A percentile compares a stretch with the other conserved stretches of the same genome.
These are phyloP conservation scores for Rhinolophus sinicus DNA, from an alignment of 2,113 vertebrate genomes.

Conservation along the genomic window DNA sequence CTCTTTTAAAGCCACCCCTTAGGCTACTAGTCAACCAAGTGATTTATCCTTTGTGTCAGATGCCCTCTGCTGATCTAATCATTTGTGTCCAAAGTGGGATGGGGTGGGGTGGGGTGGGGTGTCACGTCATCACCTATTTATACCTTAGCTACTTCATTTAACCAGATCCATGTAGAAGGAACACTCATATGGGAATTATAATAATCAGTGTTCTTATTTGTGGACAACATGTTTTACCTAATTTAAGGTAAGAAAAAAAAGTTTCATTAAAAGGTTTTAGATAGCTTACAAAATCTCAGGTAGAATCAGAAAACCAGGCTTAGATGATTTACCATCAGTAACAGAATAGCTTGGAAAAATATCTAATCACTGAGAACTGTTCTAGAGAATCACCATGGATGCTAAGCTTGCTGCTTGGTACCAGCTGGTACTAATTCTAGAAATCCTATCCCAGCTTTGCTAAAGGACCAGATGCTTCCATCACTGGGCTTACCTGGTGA, in stretches of 20 bases:
- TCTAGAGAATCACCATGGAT: neutral
- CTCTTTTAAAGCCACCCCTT: neutral
- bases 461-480: neutral
- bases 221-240: neutral
- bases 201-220: neutral
- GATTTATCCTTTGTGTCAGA: neutral
- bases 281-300: constrained; percentile 7
- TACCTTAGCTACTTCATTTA: neutral
- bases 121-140: neutral
- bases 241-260: neutral
- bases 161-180: neutral
- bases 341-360: neutral
- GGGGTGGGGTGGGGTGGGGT: no score
- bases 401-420: neutral
- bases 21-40: neutral
- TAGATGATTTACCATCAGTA: neutral
- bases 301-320: neutral
- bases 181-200: neutral
- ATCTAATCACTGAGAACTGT: neutral
- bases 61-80: neutral
- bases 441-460: neutral
- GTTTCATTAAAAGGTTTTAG: neutral
- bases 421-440: neutral
- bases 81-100: neutral
- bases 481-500: neutral